A percentile compares a stretch with the other conserved stretches of the same genome.
Conservation (phyloP, 2,888 invertebrate species). For the Platycnemis pennipes region DNA sequence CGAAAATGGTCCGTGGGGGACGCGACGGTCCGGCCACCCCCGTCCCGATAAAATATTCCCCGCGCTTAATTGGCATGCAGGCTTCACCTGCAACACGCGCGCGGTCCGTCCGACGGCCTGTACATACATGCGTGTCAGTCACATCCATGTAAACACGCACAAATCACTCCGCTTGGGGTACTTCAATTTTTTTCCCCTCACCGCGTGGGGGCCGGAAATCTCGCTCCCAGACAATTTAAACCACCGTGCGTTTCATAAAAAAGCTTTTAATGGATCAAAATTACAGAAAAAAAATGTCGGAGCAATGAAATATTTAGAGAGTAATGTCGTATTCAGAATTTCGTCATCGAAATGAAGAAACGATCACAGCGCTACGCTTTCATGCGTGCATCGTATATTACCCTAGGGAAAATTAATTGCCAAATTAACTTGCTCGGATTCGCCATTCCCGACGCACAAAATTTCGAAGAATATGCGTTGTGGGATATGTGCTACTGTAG, state of each 20-base stretch:
- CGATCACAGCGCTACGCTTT: not conserved
- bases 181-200: slow-evolving; percentile 2
- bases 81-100: slow-evolving; percentile 22
- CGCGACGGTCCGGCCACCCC: not conserved
- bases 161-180: not conserved
- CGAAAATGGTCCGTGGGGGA: not conserved
- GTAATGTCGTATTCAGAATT: not conserved
- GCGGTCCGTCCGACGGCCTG: not conserved
- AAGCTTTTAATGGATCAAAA: not conserved
- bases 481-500: not conserved
- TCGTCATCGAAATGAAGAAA: not conserved
- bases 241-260: not conserved
- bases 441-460: not conserved
- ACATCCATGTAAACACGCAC: not conserved
- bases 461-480: not conserved
- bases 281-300: not conserved
- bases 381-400: not conserved
- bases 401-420: not conserved
- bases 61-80: not conserved
- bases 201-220: not conserved
- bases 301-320: not conserved
- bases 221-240: not conserved
- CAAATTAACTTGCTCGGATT: not conserved
- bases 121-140: not conserved
- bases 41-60: slow-evolving; percentile 15